A percentile compares a stretch with the other conserved stretches of the same genome.
Conservation (phyloP, 2,797 vertebrate genomes). For the Hoplostethus atlanticus region DNA sequence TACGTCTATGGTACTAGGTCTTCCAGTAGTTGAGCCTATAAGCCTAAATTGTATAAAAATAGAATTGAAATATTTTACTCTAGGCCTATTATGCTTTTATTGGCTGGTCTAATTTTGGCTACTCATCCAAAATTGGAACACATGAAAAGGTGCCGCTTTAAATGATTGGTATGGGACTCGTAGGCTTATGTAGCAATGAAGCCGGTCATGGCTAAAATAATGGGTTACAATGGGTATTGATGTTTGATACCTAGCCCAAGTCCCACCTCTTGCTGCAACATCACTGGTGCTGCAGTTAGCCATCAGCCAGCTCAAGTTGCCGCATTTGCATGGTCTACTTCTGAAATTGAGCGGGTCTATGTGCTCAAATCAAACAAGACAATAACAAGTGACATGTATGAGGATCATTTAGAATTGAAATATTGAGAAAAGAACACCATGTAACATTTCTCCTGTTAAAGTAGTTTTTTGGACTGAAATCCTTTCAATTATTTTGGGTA, state of each 20-base stretch:
- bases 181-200: not conserved
- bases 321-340: not conserved
- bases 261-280: not conserved
- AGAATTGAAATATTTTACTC: constrained; percentile 3
- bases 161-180: not conserved
- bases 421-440: not conserved
- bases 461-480: not conserved
- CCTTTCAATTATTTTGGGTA: not conserved
- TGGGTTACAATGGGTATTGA: not conserved
- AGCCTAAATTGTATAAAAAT: constrained; percentile 7
- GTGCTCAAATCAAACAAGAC: not conserved
- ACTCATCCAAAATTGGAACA: not conserved
- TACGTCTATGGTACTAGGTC: constrained; percentile 8
- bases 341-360: not conserved
- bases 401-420: not conserved
- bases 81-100: constrained; percentile 11
- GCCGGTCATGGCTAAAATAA: not conserved
- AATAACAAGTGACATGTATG: not conserved
- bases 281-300: not conserved
- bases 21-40: constrained; percentile 14
- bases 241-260: not conserved
- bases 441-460: not conserved
- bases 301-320: not conserved
- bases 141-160: not conserved
- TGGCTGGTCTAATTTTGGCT: not conserved